phyloP scores from a whole-genome alignment of 2,888 invertebrate species.

The Tenthredo amoena region DNA sequence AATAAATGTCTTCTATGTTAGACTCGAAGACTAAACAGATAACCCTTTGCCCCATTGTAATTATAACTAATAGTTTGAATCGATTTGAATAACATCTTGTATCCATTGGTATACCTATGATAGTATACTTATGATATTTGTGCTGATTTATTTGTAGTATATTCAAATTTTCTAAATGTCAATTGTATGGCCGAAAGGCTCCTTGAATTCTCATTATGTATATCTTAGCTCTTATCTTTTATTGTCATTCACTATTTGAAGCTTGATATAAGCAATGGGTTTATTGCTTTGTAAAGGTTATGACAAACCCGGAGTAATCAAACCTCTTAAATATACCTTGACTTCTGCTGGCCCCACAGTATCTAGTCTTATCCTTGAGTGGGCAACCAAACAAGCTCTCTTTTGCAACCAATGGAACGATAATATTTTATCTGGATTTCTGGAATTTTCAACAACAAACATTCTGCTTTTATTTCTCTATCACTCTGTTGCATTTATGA shows the following conservation, averaged over 20 bases:
- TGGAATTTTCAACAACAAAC: neutral
- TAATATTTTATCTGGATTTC: neutral
- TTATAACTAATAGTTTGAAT: neutral
- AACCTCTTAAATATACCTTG: neutral
- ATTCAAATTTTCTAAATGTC: neutral
- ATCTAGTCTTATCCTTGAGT: neutral
- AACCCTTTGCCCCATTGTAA: constrained; percentile 15
- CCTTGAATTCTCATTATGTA: neutral
- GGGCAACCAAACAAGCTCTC: neutral
- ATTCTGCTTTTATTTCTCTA: neutral
- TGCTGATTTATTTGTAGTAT: neutral
- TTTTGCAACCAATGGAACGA: neutral
- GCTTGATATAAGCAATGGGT: neutral
- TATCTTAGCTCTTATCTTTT: neutral
- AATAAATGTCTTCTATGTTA: constrained; percentile 6
- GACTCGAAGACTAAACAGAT: neutral
- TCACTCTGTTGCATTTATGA: neutral
- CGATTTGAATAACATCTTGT: neutral
- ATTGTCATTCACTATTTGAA: neutral
- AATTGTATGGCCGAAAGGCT: neutral
- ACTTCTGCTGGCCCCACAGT: neutral
- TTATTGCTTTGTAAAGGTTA: neutral
- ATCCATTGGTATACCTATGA: neutral
- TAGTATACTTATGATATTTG: neutral
- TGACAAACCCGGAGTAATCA: neutral